A percentile compares a stretch with the other conserved stretches of the same genome.
phyloP scores from a whole-genome alignment of 2,113 vertebrate genomes.

The Eptesicus fuscus region DNA sequence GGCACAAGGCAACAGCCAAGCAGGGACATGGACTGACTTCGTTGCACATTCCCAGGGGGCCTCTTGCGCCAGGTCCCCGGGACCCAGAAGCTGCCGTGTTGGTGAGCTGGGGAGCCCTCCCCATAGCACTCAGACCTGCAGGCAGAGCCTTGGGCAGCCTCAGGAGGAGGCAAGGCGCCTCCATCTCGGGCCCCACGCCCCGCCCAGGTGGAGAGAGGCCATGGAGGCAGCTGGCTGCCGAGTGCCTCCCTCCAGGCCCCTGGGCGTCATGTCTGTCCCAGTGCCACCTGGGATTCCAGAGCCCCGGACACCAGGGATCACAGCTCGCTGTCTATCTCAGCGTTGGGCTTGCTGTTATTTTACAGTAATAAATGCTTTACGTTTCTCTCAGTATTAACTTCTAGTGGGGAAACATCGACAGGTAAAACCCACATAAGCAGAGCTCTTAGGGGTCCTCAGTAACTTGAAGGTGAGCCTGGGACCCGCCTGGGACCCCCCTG shows the following conservation, averaged over 20 bases:
- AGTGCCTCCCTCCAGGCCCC: too few species aligned
- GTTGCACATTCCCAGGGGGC: not conserved
- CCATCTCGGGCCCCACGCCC: rapidly evolving
- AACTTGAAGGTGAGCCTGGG: not conserved
- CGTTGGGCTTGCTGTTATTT: not conserved
- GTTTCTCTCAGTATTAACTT: not conserved
- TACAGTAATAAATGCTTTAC: too few species aligned
- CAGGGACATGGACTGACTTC: not conserved
- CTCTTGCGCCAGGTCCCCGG: not conserved
- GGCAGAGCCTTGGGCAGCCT: not conserved
- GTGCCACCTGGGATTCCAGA: not conserved
- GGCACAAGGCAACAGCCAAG: rapidly evolving
- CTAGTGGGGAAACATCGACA: not conserved
- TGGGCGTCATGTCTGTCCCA: too few species aligned
- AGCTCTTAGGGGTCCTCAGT: not conserved
- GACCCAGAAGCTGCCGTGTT: not conserved
- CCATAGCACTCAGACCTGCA: not conserved
- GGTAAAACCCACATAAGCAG: not conserved
- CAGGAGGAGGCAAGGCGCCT: not conserved
- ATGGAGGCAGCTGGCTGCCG: too few species aligned
- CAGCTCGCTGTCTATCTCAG: not conserved
- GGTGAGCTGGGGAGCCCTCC: rapidly evolving
- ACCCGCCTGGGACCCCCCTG: not conserved
- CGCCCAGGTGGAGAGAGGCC: too few species aligned
- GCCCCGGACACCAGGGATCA: rapidly evolving